phyloP scores from a whole-genome alignment of 2,113 vertebrate species.

The Harpagus bidentatus region DNA sequence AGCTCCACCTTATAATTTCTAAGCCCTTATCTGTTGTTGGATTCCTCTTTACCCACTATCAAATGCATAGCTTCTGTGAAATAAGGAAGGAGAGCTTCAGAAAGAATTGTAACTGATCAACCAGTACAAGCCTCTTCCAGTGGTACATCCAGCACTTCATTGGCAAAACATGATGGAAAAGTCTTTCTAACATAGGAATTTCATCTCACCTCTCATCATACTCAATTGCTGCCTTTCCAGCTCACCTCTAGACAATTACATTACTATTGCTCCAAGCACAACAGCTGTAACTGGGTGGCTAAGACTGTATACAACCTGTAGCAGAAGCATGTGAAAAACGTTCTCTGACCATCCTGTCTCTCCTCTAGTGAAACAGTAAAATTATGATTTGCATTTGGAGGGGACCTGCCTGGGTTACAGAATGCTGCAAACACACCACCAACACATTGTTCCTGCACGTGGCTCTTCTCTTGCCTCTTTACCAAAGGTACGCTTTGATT shows the following conservation, averaged over 20 bases:
- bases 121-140: neutral
- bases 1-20: neutral
- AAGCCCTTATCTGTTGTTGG: neutral
- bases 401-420: neutral
- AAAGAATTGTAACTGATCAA: neutral
- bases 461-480: neutral
- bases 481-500: neutral
- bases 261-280: neutral
- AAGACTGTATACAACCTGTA: neutral
- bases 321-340: neutral
- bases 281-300: neutral
- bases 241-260: neutral
- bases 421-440: neutral
- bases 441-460: fast-evolving
- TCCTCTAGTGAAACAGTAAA: neutral
- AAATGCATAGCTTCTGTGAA: neutral
- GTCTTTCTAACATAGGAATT: neutral
- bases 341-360: neutral
- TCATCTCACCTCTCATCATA: neutral
- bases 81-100: neutral
- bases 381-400: neutral
- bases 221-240: neutral
- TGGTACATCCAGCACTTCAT: neutral
- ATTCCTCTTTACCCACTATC: neutral
- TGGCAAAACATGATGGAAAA: neutral